These are phyloP conservation scores for Gavia stellata DNA, from an alignment of 2,113 vertebrate genomes.

Conservation along the genomic window DNA sequence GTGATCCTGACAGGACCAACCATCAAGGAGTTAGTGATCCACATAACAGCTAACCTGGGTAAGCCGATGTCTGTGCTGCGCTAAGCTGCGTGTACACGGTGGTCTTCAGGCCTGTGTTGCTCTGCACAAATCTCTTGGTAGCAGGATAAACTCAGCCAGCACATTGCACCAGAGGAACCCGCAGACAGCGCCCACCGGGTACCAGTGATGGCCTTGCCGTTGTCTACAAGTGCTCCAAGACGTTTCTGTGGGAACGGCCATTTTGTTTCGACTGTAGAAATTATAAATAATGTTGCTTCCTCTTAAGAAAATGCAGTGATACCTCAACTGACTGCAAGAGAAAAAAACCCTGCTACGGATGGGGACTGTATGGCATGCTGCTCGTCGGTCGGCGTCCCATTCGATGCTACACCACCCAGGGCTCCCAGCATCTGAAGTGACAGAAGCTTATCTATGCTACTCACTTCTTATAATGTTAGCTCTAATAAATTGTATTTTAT, in stretches of 20 bases:
- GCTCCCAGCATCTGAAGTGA: background rate
- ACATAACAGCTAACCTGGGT: background rate
- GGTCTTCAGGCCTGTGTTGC: background rate
- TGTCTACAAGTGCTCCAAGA: too few relatives aligned
- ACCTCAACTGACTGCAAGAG: background rate
- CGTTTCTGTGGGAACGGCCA: background rate
- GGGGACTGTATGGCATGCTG: too few relatives aligned
- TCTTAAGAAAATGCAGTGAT: background rate
- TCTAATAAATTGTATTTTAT: background rate
- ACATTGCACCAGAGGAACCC: background rate
- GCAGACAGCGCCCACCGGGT: accelerated
- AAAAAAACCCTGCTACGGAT: background rate
- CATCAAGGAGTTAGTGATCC: too few relatives aligned
- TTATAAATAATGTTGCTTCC: background rate
- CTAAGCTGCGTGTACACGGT: accelerated
- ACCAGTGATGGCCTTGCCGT: background rate
- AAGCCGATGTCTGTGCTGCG: accelerated
- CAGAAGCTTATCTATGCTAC: background rate
- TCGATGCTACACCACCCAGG: background rate
- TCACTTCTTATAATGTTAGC: background rate
- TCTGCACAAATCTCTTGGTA: accelerated
- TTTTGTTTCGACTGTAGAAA: background rate
- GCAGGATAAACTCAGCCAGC: background rate
- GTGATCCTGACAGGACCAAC: background rate
- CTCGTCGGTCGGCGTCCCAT: accelerated